Percentiles rank a stretch among this genome's conserved stretches.
phyloP scores from a whole-genome alignment of 2,113 vertebrate species.

The Pycnonotus jocosus region DNA sequence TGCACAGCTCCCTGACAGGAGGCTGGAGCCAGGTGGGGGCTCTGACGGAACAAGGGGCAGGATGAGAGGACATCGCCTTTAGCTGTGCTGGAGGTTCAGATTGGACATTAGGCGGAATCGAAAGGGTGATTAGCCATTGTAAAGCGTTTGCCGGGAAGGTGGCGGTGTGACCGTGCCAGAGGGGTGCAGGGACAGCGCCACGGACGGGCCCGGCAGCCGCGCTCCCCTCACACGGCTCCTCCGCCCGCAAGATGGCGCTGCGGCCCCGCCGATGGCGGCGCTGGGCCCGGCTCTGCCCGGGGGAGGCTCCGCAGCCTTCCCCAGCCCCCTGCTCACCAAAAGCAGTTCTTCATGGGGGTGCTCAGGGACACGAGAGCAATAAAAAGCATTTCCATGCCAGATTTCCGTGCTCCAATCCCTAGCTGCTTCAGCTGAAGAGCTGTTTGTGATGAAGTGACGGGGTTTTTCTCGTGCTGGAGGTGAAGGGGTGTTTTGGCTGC shows the following conservation, averaged over 20 bases:
- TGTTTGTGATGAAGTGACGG: neutral
- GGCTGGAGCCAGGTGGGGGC: neutral
- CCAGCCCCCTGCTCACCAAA: neutral
- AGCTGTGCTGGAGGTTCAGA: too few relatives aligned
- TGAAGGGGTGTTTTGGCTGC: neutral
- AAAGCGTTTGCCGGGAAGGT: fast-evolving
- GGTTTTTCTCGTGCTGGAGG: neutral
- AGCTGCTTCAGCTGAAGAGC: neutral
- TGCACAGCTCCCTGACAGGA: neutral
- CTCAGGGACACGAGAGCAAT: neutral
- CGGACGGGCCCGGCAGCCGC: neutral
- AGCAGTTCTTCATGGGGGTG: neutral
- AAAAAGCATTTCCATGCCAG: neutral
- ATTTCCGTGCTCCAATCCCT: neutral
- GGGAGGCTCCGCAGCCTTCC: neutral
- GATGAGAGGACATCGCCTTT: neutral
- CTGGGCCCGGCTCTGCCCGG: neutral
- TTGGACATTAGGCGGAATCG: too few relatives aligned
- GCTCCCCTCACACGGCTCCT: neutral
- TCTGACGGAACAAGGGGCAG: neutral
- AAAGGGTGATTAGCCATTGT: neutral
- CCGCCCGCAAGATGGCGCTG: neutral
- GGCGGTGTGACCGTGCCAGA: too few relatives aligned
- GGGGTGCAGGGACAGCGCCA: neutral
- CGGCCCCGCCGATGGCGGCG: neutral